Base-by-base conservation (phyloP, 2,113 vertebrate genomes). In the Megaceryle maxima region DNA sequence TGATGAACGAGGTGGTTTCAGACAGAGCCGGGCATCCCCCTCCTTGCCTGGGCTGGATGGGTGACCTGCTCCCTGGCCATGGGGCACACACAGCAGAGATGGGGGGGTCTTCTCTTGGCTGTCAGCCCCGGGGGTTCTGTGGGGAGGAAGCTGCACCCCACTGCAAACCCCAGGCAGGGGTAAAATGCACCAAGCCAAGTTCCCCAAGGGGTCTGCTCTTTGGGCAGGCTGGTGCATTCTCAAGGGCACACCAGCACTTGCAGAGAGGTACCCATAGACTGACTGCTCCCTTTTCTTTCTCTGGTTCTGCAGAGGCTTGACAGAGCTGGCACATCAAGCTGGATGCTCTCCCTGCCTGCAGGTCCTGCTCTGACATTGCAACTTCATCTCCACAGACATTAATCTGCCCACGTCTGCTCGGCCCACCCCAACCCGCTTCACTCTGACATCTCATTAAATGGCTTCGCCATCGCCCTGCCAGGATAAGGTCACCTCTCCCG, bases 1-100 rank as follows among this genome's bases (percentile, higher is more conserved):
- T 87, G 96, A 93, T 68, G 78, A 93, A 78, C 12, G 16, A 96
- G 93, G 84, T 13, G 7, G 35, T 57, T 55, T 33, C 96, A 87
- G 87, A 24, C 66, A 75, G n/a, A 94, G 84, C 89, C 60, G 15
- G 43, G 63, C 15, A 0, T 86, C 77, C 48, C 59, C 28, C 73
- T 78, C 69, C 77, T 74, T 3, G 0, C 88, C 77, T 16, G 56
- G 79, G 56, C 88, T 69, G 84, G 72, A 39, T 6, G 5, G 35
- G 73, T 0, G 17, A 48, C 55, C 68, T 4, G 39, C 53, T 66
- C 33, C 82, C 73, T 26, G 3, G 41, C 50, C 25, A 2, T 1
- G 39, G 83, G 76, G 14, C 24, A 28, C 53, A 17, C 39, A 8
- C 43, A 7, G 57, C 11, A 1, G 4, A 33, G 16, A 22, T 15